Evolutionary conservation across 2,797 vertebrate species (phyloP).

Genomic region (Clamator glandarius): DNA sequence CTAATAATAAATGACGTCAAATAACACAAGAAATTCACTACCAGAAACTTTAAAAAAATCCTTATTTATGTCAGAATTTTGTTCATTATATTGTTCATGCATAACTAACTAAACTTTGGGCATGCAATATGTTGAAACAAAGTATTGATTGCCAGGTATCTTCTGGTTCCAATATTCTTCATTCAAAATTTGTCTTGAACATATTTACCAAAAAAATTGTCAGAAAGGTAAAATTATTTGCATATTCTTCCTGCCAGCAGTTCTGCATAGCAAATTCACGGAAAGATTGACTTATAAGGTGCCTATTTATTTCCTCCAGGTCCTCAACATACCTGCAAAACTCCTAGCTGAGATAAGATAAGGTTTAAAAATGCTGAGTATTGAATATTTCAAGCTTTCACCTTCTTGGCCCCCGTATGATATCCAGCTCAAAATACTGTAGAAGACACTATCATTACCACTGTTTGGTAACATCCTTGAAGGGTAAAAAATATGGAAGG

Average conservation of each 20-base stretch:
- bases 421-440: background rate
- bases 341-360: background rate
- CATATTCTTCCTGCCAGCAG: background rate
- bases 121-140: background rate
- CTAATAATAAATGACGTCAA: conserved; percentile 46
- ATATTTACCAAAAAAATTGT: background rate
- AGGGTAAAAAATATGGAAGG: background rate
- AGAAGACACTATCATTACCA: background rate
- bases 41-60: background rate
- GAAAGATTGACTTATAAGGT: background rate
- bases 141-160: background rate
- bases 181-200: background rate
- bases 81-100: background rate
- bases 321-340: background rate
- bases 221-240: background rate
- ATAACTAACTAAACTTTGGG: background rate
- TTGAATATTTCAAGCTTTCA: background rate
- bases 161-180: background rate
- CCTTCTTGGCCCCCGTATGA: background rate
- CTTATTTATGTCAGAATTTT: conserved; percentile 16
- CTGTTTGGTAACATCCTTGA: background rate
- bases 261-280: background rate
- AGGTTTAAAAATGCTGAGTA: background rate
- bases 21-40: conserved; percentile 15
- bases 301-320: background rate